A percentile compares a stretch with the other conserved stretches of the same genome.
phyloP scores from a whole-genome alignment of 1,140 invertebrate genomes.

The Acromyrmex heyeri region DNA sequence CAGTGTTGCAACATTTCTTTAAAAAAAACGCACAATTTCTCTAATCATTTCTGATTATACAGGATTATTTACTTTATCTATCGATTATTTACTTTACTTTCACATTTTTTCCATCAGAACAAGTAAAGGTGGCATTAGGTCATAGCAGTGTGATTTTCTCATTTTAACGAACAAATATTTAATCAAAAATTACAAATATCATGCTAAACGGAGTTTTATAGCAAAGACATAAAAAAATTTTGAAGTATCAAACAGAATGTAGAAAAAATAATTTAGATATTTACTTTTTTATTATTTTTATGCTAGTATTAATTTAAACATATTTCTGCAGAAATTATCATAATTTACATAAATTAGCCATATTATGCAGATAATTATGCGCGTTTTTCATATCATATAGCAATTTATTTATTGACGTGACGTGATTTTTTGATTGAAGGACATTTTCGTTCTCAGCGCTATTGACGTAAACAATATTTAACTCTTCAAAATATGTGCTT shows the following conservation, averaged over 20 bases:
- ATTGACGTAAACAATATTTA: constrained; percentile 3
- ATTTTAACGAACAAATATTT: constrained; percentile 48
- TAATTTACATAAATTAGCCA: not conserved
- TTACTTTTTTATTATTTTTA: not conserved
- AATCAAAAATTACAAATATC: not conserved
- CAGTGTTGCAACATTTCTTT: not conserved
- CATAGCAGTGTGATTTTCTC: constrained; percentile 6
- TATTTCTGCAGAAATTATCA: not conserved
- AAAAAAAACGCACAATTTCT: not conserved
- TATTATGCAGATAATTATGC: not conserved
- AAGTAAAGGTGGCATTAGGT: not conserved
- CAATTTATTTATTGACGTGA: not conserved
- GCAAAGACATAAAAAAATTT: constrained; percentile 1
- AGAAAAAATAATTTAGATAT: not conserved
- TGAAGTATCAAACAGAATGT: not conserved
- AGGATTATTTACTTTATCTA: constrained; percentile 13
- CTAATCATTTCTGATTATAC: not conserved
- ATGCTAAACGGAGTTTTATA: not conserved
- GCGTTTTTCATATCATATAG: not conserved
- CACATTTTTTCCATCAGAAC: constrained; percentile 10
- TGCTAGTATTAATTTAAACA: not conserved
- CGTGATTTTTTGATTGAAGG: too few relatives aligned
- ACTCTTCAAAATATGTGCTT: constrained; percentile 36
- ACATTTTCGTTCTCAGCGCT: too few relatives aligned
- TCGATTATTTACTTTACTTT: constrained; percentile 7